Conservation (phyloP, 1,140 invertebrate genomes). For the Drosophila subpulchrella region DNA sequence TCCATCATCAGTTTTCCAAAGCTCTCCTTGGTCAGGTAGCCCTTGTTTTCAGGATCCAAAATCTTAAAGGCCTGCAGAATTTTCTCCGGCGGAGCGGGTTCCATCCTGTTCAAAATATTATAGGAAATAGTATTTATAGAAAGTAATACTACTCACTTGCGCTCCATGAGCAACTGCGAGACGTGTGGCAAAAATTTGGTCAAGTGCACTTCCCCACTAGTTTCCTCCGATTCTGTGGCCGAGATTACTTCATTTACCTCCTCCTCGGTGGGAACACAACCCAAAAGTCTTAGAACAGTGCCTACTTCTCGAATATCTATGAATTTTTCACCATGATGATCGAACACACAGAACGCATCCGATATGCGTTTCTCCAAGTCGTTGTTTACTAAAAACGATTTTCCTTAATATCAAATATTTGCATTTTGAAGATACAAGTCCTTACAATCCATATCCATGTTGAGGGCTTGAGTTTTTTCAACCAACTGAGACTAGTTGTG, state of each 20-base stretch:
- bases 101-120: conserved; percentile 61
- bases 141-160: conserved; percentile 41
- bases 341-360: conserved; percentile 96
- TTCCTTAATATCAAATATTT: neutral
- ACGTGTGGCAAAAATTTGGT: conserved; percentile 89
- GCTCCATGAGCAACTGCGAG: conserved; percentile 86
- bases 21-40: conserved; percentile 89
- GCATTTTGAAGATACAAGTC: too few relatives aligned
- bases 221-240: conserved; percentile 90
- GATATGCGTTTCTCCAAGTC: conserved; percentile 91
- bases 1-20: conserved; percentile 91
- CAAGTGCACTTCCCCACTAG: conserved; percentile 89
- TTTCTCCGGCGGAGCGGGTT: conserved; percentile 91
- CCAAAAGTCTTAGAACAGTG: conserved; percentile 91
- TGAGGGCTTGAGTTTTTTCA: neutral
- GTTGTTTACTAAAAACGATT: conserved; percentile 82
- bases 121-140: neutral
- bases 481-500: conserved; percentile 1
- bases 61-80: conserved; percentile 93
- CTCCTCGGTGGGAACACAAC: conserved; percentile 93
- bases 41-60: conserved; percentile 91
- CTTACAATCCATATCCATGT: conserved; percentile 62
- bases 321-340: conserved; percentile 93
- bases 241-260: conserved; percentile 94
- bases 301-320: conserved; percentile 96